These are phyloP conservation scores for Lepidochitona cinerea DNA, from an alignment of 2,888 invertebrate genomes.

Conservation along the genomic window DNA sequence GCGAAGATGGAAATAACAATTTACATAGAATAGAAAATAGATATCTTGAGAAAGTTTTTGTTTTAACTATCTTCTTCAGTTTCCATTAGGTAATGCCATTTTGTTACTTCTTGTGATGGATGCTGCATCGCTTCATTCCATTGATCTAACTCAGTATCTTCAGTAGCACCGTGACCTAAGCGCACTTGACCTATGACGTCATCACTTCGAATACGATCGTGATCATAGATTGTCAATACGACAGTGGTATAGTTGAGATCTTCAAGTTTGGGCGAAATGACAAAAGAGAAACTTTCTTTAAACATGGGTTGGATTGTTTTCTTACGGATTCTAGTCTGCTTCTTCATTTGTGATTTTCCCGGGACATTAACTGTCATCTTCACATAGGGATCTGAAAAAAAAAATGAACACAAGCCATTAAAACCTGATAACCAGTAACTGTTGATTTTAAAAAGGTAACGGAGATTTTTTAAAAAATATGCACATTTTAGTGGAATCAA, in stretches of 20 bases:
- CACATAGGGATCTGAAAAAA: slow-evolving; percentile 70
- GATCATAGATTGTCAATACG: slow-evolving; percentile 63
- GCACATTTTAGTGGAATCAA: no score
- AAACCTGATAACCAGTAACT: no score
- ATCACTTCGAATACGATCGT: slow-evolving; percentile 67
- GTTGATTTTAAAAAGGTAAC: no score
- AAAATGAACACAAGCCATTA: not conserved
- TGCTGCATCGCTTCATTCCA: slow-evolving; percentile 70
- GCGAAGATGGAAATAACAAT: no score
- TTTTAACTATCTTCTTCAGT: not conserved
- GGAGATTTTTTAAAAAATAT: no score
- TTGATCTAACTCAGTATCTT: slow-evolving; percentile 67
- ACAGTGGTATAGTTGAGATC: slow-evolving; percentile 69
- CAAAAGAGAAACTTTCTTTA: slow-evolving; percentile 50
- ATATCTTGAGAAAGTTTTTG: no score
- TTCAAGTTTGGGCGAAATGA: slow-evolving; percentile 59
- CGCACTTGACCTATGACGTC: slow-evolving; percentile 69
- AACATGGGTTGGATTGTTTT: slow-evolving; percentile 53
- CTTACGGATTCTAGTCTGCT: slow-evolving; percentile 56
- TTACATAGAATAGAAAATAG: no score
- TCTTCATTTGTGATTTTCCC: slow-evolving; percentile 52
- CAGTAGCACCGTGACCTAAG: slow-evolving; percentile 63
- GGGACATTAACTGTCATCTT: slow-evolving; percentile 67
- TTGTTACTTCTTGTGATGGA: slow-evolving; percentile 62
- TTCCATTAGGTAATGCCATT: slow-evolving; percentile 63